Base-by-base conservation (phyloP, 2,113 vertebrate species). In the Paedocypris sp. region DNA sequence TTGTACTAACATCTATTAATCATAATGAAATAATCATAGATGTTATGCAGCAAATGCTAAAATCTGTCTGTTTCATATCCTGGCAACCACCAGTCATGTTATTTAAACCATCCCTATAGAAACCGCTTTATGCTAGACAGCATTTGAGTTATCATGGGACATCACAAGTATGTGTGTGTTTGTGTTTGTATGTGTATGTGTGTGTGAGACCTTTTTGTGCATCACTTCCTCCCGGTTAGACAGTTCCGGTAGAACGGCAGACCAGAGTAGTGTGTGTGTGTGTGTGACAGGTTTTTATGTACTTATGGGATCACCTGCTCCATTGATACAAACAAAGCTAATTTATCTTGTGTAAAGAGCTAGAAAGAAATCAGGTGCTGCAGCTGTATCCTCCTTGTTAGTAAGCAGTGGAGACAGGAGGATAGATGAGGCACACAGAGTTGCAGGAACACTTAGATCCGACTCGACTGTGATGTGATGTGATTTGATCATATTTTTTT, bases 401-500 rank as follows among this genome's bases (percentile, higher is more conserved):
- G 20, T 53, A 25, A 53, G 32, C 5, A 2, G 20, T 19, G 12
- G n/a, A 54, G 22, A 51, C 48, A 51, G 2, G 13, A 49, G 26
- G 15, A n/a, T 49, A 18, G 25, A 11, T 49, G 28, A 10, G 10
- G 9, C 4, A 2, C 18, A 47, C 18, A 48, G 41, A 50, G 35
- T 16, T 35, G 45, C 54, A 36, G 45, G 25, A 52, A 43, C 31
- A 9, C 19, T 58, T 38, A 38, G 53, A 52, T 63, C 60, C 9
- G 28, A 43, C 5, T 22, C 28, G 48, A 51, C 16, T 53, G n/a
- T n/a, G n/a, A n/a, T 51, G 28, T 51, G 48, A 33, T 52, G 19
- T 60, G 61, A 69, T 69, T 64, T 60, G 39, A 69, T 69, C 28
- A 48, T 33, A 64, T 47, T 25, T 57, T n/a, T 26, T 60, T 60